A percentile compares a stretch with the other conserved stretches of the same genome.
Evolutionary conservation across 2,888 invertebrate species (phyloP).

Genomic region (Dioctria linearis): DNA sequence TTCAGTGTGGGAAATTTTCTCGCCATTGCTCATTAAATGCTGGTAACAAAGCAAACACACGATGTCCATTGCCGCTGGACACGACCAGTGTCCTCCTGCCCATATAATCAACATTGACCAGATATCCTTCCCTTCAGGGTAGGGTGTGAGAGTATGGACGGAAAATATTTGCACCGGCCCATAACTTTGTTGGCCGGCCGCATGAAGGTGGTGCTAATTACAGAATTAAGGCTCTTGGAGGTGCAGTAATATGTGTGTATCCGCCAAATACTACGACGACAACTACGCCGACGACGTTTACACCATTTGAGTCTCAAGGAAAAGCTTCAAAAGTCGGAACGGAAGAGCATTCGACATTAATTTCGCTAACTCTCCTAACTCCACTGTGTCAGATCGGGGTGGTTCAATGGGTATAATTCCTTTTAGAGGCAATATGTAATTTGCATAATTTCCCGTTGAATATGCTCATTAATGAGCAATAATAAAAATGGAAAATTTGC

Average conservation of each 20-base stretch:
- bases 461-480: constrained; percentile 54
- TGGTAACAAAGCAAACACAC: constrained; percentile 57
- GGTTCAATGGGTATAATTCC: constrained; percentile 1
- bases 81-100: constrained; percentile 58
- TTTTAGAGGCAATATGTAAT: constrained; percentile 34
- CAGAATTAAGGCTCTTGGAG: constrained; percentile 28
- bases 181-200: constrained; percentile 15
- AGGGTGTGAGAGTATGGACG: constrained; percentile 24
- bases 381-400: background rate
- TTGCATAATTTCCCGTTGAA: constrained; percentile 57
- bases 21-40: constrained; percentile 61
- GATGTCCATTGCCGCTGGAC: constrained; percentile 59
- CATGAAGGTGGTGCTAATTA: constrained; percentile 44
- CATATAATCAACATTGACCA: constrained; percentile 41
- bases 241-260: constrained; percentile 9
- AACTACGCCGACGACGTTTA: background rate
- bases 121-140: constrained; percentile 17
- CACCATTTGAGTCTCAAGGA: constrained; percentile 28
- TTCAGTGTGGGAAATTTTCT: constrained; percentile 61
- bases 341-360: background rate
- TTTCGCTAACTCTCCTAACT: background rate
- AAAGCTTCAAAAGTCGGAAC: constrained; percentile 5
- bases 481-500: constrained; percentile 53
- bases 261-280: too few species aligned
- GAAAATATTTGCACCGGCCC: constrained; percentile 49